Percentiles rank a stretch among this genome's conserved stretches.
phyloP scores from a whole-genome alignment of 92 coral and sea anemone species.

The Metridium senile region DNA sequence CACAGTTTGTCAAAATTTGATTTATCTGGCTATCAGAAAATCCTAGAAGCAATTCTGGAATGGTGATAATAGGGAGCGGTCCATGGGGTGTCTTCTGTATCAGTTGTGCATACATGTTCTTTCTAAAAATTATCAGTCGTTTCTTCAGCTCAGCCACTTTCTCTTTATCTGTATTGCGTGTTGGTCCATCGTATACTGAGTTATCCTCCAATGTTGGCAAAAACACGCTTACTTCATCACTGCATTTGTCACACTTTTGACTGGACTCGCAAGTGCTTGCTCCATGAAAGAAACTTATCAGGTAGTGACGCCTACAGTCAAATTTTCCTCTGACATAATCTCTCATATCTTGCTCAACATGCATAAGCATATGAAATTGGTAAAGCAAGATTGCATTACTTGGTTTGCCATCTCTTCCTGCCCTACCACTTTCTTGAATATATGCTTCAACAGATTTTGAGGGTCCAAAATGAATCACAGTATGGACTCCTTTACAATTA shows the following conservation, averaged over 20 bases:
- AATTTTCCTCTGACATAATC: constrained; percentile 37
- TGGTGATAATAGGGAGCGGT: too few relatives aligned
- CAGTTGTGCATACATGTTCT: constrained; percentile 12
- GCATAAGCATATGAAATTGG: constrained; percentile 17
- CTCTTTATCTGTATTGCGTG: background rate
- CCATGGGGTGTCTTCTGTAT: too few relatives aligned
- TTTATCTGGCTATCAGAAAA: too few relatives aligned
- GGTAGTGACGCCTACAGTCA: constrained; percentile 23
- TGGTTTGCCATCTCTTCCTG: constrained; percentile 41
- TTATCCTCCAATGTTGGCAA: too few relatives aligned
- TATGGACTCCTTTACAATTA: constrained; percentile 31
- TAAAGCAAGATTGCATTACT: constrained; percentile 30
- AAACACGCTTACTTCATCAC: too few relatives aligned
- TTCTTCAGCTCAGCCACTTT: constrained; percentile 20
- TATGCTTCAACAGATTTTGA: constrained; percentile 41
- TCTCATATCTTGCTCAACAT: constrained; percentile 47
- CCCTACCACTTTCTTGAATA: constrained; percentile 26
- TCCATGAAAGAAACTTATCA: constrained; percentile 18
- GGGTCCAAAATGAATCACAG: constrained; percentile 40
- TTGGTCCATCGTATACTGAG: constrained; percentile 19
- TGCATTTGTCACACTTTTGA: constrained; percentile 7
- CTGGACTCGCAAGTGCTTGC: too few relatives aligned
- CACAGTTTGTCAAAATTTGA: too few relatives aligned
- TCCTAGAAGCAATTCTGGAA: too few relatives aligned
- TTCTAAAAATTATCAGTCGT: constrained; percentile 15